Evolutionary conservation across 2,888 invertebrate genomes (phyloP), one percentile per base, ranked within the genome.

Genomic region (Rapana venosa): DNA sequence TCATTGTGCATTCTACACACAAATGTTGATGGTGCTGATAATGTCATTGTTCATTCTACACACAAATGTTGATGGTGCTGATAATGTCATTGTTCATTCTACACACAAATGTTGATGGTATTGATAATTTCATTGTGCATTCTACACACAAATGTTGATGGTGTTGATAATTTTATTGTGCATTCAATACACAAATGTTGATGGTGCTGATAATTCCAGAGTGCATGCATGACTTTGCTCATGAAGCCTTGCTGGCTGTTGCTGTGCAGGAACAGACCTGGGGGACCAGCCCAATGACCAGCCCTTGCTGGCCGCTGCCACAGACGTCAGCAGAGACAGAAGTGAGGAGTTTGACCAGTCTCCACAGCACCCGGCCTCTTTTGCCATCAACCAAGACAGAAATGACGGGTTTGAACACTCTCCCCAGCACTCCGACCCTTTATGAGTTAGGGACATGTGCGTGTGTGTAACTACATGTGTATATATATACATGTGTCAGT

Each of bases 391-490:
- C 22, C 36, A 36, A 47, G 79, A 22, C 11, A 26, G 74, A n/a
- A 22, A 26, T 13, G 66, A 22, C 20, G 17, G 6, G 1, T 22
- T 17, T 66, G 66, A 66, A 22, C 66, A 66, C 26, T 26, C 17
- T 13, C 66, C 26, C 26, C 66, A 66, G 13, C 66, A 66, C 26
- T 66, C 66, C 66, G 20, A 17, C 66, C 17, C 26, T 66, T 66
- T 66, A 26, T 66, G 66, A 22, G 66, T 66, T 83, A 36, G 13
- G 81, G 6, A 8, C 11, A 22, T 83, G 81, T 61, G 86, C 58
- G 86, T 86, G 86, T 86, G 61, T 86, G 86, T 86, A 35, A 61
- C 30, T 61, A 61, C 1, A 61, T 61, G 86, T 35, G 32, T 56
- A 20, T 61, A 61, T 86, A 32, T 86, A 35, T 61, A 61, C n/a